phyloP scores from a whole-genome alignment of 2,888 invertebrate genomes.

The Hermaeophaga mercurialis region DNA sequence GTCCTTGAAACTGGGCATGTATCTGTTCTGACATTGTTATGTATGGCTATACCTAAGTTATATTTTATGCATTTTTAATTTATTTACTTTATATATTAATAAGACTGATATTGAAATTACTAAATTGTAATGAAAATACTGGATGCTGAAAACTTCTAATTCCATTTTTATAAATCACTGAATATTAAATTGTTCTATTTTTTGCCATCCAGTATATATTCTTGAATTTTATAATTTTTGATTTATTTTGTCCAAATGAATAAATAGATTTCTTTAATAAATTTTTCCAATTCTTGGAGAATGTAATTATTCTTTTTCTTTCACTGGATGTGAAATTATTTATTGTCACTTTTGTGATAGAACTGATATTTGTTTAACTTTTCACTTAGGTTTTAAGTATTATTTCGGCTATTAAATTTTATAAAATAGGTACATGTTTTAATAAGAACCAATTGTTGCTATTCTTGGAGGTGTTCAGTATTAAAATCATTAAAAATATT shows the following conservation, averaged over 20 bases:
- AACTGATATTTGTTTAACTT: slow-evolving; percentile 21
- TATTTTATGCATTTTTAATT: background rate
- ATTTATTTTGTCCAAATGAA: no score
- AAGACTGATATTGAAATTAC: slow-evolving; percentile 6
- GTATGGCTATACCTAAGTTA: no score
- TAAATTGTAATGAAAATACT: background rate
- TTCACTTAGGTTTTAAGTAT: slow-evolving; percentile 6
- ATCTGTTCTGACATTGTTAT: no score
- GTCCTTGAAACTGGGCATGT: no score
- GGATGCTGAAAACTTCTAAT: background rate
- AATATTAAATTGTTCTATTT: no score
- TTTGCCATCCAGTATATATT: background rate
- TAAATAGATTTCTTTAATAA: no score
- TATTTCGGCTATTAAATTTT: background rate
- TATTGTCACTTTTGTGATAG: slow-evolving; percentile 23
- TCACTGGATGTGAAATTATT: slow-evolving; percentile 4
- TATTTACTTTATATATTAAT: slow-evolving; percentile 11
- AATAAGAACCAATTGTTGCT: no score
- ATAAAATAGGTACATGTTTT: background rate
- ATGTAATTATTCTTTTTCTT: no score
- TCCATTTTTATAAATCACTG: background rate
- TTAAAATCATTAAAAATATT: no score
- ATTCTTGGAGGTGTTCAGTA: background rate
- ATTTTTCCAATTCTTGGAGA: no score
- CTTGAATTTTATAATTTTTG: no score